phyloP scores from a whole-genome alignment of 2,113 vertebrate genomes.

The Antechinus flavipes region DNA sequence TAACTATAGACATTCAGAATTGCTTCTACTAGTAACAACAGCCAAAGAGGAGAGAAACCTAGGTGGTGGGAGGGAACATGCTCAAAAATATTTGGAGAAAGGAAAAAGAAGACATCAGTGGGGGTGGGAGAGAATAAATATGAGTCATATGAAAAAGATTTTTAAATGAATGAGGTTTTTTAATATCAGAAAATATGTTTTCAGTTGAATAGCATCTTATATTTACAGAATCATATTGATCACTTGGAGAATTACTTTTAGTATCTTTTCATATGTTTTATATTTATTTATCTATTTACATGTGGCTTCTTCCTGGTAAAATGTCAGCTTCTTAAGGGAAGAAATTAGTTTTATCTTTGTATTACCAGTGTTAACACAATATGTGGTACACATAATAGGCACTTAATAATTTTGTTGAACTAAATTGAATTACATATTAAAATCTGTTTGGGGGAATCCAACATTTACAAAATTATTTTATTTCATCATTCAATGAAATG shows the following conservation, averaged over 20 bases:
- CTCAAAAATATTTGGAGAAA: not conserved
- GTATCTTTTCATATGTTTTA: not conserved
- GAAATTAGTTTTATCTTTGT: not conserved
- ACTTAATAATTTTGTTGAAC: not conserved
- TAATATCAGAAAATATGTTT: not conserved
- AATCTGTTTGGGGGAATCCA: not conserved
- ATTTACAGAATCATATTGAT: not conserved
- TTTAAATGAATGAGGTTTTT: not conserved
- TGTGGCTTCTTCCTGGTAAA: not conserved
- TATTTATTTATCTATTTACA: not conserved
- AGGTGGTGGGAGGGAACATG: not conserved
- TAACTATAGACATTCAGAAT: not conserved
- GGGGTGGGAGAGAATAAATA: not conserved
- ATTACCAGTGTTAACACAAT: not conserved
- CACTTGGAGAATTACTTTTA: not conserved
- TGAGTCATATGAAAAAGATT: not conserved
- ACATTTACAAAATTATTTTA: not conserved
- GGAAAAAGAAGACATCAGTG: not conserved
- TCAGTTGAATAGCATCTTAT: not conserved
- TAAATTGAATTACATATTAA: not conserved
- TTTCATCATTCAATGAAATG: not conserved
- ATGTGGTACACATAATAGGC: not conserved
- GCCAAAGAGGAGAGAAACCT: not conserved
- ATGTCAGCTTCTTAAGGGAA: not conserved
- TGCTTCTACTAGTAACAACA: not conserved